phyloP scores from a whole-genome alignment of 2,797 vertebrate species.

The Threskiornis aethiopicus region DNA sequence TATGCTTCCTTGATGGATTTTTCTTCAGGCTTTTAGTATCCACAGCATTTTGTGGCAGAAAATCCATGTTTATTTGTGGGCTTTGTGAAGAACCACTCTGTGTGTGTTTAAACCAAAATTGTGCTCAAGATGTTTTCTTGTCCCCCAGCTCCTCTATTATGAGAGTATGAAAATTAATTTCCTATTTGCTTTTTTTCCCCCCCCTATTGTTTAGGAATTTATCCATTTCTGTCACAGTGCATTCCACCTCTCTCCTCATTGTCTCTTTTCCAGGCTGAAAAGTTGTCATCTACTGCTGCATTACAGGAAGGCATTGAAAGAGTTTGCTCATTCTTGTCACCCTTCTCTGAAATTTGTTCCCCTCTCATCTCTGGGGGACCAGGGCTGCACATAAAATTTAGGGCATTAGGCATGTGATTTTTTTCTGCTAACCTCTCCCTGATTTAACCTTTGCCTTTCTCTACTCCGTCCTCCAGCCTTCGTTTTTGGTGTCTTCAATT shows the following conservation, averaged over 20 bases:
- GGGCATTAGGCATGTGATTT: neutral
- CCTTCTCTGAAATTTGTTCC: neutral
- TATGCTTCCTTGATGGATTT: neutral
- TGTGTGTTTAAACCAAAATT: neutral
- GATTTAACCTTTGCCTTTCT: neutral
- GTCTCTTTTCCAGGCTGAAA: neutral
- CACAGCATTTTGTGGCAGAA: neutral
- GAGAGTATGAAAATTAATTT: neutral
- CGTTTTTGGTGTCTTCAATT: neutral
- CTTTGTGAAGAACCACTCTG: neutral
- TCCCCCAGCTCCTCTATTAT: neutral
- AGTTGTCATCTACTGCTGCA: neutral
- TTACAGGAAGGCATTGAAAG: neutral
- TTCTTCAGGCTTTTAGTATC: neutral
- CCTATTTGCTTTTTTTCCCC: neutral
- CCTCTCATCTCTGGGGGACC: neutral
- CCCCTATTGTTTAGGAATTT: rapidly evolving
- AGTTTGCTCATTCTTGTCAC: neutral
- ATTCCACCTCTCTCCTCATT: neutral
- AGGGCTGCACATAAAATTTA: neutral
- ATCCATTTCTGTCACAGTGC: neutral
- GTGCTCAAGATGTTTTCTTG: neutral
- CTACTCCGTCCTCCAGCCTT: neutral
- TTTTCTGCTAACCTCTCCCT: neutral
- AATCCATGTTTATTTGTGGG: neutral